Conservation (phyloP, 2,113 vertebrate genomes). For the Sander vitreus region DNA sequence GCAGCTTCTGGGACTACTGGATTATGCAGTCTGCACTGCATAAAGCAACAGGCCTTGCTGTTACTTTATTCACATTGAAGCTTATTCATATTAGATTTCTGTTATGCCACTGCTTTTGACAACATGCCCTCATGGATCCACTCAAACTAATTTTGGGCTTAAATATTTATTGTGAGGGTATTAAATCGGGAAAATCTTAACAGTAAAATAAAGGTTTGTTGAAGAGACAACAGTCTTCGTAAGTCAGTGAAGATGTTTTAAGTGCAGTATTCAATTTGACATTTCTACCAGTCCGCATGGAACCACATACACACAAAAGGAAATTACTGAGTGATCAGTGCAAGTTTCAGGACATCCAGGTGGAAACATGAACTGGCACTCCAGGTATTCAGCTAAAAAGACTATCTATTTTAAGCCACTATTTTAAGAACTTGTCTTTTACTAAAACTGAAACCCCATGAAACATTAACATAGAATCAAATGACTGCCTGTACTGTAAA, state of each 20-base stretch:
- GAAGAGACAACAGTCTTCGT: not conserved
- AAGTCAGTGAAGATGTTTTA: conserved; percentile 14
- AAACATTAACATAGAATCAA: not conserved
- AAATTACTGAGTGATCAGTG: conserved; percentile 10
- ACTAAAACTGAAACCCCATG: not conserved
- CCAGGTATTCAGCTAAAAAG: conserved; percentile 11
- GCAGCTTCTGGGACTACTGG: conserved; percentile 44
- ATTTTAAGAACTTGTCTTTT: not conserved
- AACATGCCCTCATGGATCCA: conserved; percentile 36
- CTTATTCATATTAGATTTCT: conserved; percentile 57
- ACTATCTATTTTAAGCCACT: not conserved
- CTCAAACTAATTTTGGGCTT: conserved; percentile 25
- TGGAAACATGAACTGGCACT: not conserved
- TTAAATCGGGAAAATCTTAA: conserved; percentile 45
- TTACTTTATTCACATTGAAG: conserved; percentile 54
- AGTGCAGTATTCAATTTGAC: conserved; percentile 30
- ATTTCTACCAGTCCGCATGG: conserved; percentile 24
- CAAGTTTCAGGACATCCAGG: not conserved
- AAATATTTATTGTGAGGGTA: conserved; percentile 53
- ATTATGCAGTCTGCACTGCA: conserved; percentile 54
- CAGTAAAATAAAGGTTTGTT: conserved; percentile 17
- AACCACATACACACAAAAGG: conserved; percentile 18
- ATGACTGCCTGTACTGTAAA: not conserved
- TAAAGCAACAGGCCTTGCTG: conserved; percentile 35
- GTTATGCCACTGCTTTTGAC: conserved; percentile 54